Percentiles rank a stretch among this genome's conserved stretches.
phyloP scores from a whole-genome alignment of 2,113 vertebrate species.

The Calypte anna region DNA sequence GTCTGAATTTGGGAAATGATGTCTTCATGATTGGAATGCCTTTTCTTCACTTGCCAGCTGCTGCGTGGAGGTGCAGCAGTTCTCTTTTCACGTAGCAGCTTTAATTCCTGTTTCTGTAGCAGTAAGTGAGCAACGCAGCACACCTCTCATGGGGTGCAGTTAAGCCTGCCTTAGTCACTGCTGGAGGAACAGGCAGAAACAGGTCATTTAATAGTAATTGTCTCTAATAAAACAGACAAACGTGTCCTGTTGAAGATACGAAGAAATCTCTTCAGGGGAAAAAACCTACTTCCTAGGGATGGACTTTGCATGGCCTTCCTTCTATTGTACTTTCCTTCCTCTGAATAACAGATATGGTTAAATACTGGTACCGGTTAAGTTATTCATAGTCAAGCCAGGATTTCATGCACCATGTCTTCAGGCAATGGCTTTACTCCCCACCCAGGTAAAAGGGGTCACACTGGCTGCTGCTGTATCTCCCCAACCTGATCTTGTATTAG shows the following conservation, averaged over 20 bases:
- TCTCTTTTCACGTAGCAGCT: background rate
- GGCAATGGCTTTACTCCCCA: background rate
- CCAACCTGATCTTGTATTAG: background rate
- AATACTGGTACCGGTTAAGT: background rate
- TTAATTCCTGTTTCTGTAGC: background rate
- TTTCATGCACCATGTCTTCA: background rate
- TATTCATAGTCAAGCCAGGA: background rate
- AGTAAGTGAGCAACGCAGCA: background rate
- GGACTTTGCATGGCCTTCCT: conserved; percentile 13
- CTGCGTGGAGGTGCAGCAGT: background rate
- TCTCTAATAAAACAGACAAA: background rate
- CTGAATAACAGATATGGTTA: background rate
- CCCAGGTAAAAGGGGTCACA: accelerated
- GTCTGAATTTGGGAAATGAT: background rate
- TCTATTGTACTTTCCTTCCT: conserved; percentile 38
- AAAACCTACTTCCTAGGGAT: background rate
- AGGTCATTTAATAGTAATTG: background rate
- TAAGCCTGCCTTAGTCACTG: conserved; percentile 14
- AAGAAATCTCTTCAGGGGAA: background rate
- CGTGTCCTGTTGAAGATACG: background rate
- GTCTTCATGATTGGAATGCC: background rate
- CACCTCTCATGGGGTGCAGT: background rate
- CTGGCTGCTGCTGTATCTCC: background rate
- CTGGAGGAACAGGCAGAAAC: background rate
- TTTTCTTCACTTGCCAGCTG: background rate